Evolutionary conservation across 64 coral and sea anemone genomes (phyloP).

Genomic region (Pachyseris speciosa): DNA sequence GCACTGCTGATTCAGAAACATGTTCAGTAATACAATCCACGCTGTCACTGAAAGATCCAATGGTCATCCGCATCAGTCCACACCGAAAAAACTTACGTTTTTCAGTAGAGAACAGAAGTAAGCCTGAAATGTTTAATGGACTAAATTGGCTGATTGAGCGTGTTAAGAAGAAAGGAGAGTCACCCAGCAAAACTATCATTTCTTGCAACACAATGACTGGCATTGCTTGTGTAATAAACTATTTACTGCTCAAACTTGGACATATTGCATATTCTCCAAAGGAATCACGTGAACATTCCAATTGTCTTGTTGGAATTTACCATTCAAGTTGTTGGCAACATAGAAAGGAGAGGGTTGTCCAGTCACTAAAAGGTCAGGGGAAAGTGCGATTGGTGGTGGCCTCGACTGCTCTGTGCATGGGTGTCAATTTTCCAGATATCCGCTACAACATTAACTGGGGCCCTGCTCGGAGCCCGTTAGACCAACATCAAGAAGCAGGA

Average conservation of each 20-base stretch:
- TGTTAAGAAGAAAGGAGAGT: neutral
- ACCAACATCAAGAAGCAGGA: slow-evolving; percentile 37
- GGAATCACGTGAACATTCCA: neutral
- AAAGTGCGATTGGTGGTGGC: slow-evolving; percentile 43
- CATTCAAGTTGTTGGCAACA: slow-evolving; percentile 30
- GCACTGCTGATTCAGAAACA: slow-evolving; percentile 14
- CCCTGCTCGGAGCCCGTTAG: slow-evolving; percentile 6
- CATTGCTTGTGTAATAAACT: slow-evolving; percentile 29
- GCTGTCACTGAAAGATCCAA: neutral
- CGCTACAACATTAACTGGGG: slow-evolving; percentile 36
- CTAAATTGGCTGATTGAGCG: slow-evolving; percentile 39
- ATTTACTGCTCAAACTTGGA: slow-evolving; percentile 24
- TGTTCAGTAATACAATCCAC: neutral
- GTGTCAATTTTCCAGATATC: slow-evolving; percentile 44
- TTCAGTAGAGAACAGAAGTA: neutral
- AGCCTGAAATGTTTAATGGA: neutral
- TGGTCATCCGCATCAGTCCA: slow-evolving; percentile 29
- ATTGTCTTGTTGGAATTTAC: slow-evolving; percentile 35
- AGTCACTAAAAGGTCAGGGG: slow-evolving; percentile 18
- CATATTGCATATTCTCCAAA: neutral
- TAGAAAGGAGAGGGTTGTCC: slow-evolving; percentile 8
- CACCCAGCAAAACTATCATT: slow-evolving; percentile 25
- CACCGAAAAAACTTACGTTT: slow-evolving; percentile 19
- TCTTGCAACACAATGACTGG: slow-evolving; percentile 72
- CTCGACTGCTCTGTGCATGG: slow-evolving; percentile 33